Conservation (phyloP, 2,888 invertebrate species). For the Sericinus montela region DNA sequence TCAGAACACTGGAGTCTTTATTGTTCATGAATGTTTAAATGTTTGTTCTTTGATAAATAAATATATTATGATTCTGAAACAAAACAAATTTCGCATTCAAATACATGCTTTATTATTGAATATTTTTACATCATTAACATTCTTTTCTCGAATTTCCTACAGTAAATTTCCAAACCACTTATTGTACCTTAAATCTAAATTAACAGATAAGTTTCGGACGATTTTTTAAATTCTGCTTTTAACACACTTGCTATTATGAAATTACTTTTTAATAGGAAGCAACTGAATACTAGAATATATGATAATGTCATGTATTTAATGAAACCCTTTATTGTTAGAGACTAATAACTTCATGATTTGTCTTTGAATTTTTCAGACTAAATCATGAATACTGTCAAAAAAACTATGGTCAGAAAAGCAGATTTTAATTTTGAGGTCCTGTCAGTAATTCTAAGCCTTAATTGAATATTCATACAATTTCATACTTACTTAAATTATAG, state of each 20-base stretch:
- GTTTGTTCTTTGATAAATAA: no score
- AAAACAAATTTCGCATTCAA: slow-evolving; percentile 52
- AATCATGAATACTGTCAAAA: no score
- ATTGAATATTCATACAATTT: slow-evolving; percentile 38
- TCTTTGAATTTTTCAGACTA: no score
- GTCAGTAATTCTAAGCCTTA: slow-evolving; percentile 13
- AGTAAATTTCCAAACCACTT: slow-evolving; percentile 70
- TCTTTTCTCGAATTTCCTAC: slow-evolving; percentile 59
- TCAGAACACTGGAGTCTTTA: no score
- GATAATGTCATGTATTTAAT: no score
- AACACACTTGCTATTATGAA: neutral
- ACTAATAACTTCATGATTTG: slow-evolving; percentile 3
- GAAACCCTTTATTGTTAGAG: no score
- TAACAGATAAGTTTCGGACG: slow-evolving; percentile 64
- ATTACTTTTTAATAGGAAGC: neutral
- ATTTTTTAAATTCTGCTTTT: slow-evolving; percentile 38
- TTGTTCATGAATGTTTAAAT: no score
- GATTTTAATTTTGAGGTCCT: slow-evolving; percentile 9
- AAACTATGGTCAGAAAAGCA: neutral
- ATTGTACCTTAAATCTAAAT: slow-evolving; percentile 57
- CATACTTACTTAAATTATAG: slow-evolving; percentile 39
- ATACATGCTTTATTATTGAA: slow-evolving; percentile 69
- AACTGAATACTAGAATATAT: slow-evolving; percentile 4
- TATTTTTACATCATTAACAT: slow-evolving; percentile 61
- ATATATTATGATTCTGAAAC: slow-evolving; percentile 15